These are phyloP conservation scores for Festucalex cinctus DNA, from an alignment of 2,113 vertebrate species.

Conservation along the genomic window DNA sequence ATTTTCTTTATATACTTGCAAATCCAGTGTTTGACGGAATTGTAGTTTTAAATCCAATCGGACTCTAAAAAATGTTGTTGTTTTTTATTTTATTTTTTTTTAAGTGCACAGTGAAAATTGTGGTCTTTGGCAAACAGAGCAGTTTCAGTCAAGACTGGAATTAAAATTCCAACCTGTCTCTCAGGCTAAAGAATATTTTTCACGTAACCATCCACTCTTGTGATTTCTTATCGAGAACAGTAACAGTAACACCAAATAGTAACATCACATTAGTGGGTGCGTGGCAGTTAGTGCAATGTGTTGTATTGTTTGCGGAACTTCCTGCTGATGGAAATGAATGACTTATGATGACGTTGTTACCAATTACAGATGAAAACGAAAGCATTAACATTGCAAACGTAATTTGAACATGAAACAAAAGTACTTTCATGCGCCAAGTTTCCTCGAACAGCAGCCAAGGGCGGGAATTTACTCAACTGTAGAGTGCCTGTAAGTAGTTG, in stretches of 20 bases:
- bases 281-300: background rate
- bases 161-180: constrained; percentile 18
- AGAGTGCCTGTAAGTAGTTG: background rate
- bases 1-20: constrained; percentile 1
- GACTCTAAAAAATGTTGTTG: background rate
- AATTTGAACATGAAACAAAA: background rate
- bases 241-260: background rate
- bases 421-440: background rate
- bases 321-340: background rate
- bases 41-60: background rate
- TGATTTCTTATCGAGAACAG: constrained; percentile 13
- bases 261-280: background rate
- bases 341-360: background rate
- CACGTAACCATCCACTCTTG: background rate
- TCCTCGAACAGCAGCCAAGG: background rate
- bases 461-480: background rate
- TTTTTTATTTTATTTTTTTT: no score
- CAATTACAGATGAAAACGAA: background rate
- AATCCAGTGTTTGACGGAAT: constrained; percentile 33
- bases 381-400: background rate
- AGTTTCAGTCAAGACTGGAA: constrained; percentile 30
- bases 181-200: constrained; percentile 4
- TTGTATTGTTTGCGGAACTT: background rate
- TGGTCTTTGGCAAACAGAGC: background rate
- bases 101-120: background rate